These are phyloP conservation scores for Drosophila quinaria DNA, from an alignment of 2,888 invertebrate genomes.

Conservation along the genomic window DNA sequence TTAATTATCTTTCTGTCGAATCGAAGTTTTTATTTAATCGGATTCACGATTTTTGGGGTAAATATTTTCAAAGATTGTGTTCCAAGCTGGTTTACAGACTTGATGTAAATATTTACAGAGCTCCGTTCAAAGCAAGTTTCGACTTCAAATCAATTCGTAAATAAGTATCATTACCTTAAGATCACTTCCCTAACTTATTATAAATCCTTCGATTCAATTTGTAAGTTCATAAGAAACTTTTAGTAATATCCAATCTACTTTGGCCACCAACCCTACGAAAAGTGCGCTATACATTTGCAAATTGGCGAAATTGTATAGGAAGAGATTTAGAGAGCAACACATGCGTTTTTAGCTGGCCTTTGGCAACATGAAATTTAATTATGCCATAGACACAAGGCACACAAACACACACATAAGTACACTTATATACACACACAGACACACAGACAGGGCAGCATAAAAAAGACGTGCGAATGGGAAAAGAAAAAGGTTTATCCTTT, in stretches of 20 bases:
- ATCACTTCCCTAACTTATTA: background rate
- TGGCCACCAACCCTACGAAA: background rate
- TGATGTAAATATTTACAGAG: background rate
- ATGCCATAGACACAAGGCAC: slow-evolving; percentile 60
- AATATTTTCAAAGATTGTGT: too few relatives aligned
- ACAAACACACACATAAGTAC: slow-evolving; percentile 23
- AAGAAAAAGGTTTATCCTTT: slow-evolving; percentile 66
- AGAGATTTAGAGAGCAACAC: slow-evolving; percentile 42
- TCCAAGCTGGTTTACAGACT: too few relatives aligned
- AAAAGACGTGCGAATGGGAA: slow-evolving; percentile 52
- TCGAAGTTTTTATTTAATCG: too few relatives aligned
- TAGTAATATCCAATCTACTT: slow-evolving; percentile 5
- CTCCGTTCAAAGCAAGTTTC: background rate
- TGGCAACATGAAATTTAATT: slow-evolving; percentile 74
- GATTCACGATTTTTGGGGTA: too few relatives aligned
- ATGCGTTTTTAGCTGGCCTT: slow-evolving; percentile 40
- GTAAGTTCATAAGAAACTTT: background rate
- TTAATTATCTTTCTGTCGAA: too few relatives aligned
- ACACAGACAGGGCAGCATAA: slow-evolving; percentile 8
- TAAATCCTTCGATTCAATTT: background rate
- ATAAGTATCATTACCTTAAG: background rate
- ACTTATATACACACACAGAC: slow-evolving; percentile 7
- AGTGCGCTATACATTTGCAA: slow-evolving; percentile 30
- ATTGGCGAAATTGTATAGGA: slow-evolving; percentile 34
- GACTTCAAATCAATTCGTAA: background rate